These are phyloP conservation scores for Tragopan temminckii DNA, from an alignment of 2,797 vertebrate species.

Conservation along the genomic window DNA sequence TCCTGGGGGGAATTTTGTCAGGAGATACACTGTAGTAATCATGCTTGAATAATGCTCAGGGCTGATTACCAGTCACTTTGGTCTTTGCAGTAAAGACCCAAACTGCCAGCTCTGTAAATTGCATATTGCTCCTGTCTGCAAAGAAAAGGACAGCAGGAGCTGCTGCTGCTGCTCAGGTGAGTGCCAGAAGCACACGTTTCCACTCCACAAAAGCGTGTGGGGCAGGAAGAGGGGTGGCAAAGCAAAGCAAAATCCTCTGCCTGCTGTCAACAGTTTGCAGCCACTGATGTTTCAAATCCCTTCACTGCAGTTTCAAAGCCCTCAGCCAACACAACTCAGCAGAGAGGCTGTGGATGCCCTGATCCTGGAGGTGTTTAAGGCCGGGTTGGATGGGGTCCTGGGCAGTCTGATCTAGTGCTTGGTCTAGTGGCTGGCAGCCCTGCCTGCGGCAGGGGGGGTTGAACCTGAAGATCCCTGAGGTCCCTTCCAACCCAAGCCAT, in stretches of 20 bases:
- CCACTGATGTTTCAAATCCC: not conserved
- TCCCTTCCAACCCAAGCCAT: too few species aligned
- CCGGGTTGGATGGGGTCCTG: too few species aligned
- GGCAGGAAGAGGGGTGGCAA: not conserved
- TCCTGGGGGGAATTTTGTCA: not conserved
- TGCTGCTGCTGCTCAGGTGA: not conserved
- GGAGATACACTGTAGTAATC: not conserved
- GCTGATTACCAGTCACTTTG: not conserved
- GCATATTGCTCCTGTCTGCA: not conserved
- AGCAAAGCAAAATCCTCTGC: not conserved
- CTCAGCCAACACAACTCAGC: not conserved
- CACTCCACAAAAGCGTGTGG: fast-evolving
- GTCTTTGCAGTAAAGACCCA: not conserved
- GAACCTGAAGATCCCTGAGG: too few species aligned
- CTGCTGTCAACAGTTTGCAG: fast-evolving
- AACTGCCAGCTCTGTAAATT: not conserved
- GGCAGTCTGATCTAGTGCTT: too few species aligned
- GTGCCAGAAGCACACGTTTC: not conserved
- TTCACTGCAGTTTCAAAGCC: not conserved
- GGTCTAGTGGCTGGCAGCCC: too few species aligned
- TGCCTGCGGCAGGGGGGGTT: too few species aligned
- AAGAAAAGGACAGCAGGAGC: not conserved
- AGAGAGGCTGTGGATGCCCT: too few species aligned
- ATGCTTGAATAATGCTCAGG: not conserved
- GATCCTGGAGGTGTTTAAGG: too few species aligned